Evolutionary conservation across 2,797 vertebrate genomes (phyloP), one percentile per base, ranked within the genome.

Genomic region (Emys orbicularis): DNA sequence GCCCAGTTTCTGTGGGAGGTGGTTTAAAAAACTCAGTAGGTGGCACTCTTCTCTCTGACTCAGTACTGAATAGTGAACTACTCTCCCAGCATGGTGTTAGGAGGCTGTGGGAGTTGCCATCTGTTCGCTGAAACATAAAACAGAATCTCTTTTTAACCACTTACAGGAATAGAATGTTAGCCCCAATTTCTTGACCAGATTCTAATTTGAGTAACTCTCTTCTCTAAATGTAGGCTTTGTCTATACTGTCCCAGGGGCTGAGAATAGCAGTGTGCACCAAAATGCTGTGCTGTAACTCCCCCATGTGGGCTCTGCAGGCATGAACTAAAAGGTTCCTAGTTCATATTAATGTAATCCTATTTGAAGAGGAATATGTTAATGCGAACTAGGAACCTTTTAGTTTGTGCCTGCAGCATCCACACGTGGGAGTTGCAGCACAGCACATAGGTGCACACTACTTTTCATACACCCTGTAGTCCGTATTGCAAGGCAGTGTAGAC

Each of bases 91-190:
- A 65, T 94, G 95, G 93, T 93, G 92, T 94, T 96, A 91, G 81
- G 93, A 82, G 90, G 95, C 97, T 95, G 68, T 83, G 81, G 95
- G 89, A 90, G 96, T 97, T 80, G 81, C 96, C 96, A 95, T 97
- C 96, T 97, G 96, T 95, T 97, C 92, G 54, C 81, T 92, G 93
- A 93, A 92, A 92, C 95, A 61, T 96, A 85, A 97, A 96, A 54
- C 59, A 61, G 93, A 83, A 92, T 95, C 85, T 88, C 94, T 95
- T 94, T 94, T 16, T 4, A 90, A 89, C 87, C 6, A 0, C 84
- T 47, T 47, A 25, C 86, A 68, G 95, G 81, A 95, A 91, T 52
- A 95, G 81, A 92, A 92, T 7, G 21, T 72, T 93, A 95, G 94
- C 86, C 90, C 21, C 34, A 84, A 79, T 93, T 92, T 87, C 53